Evolutionary conservation across 2,888 invertebrate species (phyloP).

Genomic region (Oligia latruncula): DNA sequence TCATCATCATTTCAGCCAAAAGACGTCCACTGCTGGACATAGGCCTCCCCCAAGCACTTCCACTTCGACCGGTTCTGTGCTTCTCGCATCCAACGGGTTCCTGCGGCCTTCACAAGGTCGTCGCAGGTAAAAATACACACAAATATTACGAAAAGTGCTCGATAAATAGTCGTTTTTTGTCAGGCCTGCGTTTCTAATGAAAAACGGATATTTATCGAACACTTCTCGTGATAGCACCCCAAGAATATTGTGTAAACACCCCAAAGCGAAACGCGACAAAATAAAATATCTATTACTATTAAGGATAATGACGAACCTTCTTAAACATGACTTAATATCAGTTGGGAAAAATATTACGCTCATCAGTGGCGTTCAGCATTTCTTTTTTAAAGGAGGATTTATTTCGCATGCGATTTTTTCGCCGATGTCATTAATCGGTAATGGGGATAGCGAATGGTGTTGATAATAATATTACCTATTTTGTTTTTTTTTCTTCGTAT

Average conservation of each 20-base stretch:
- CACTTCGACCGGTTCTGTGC: too few species aligned
- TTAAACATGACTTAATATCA: constrained; percentile 91
- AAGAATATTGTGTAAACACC: constrained; percentile 85
- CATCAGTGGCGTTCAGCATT: constrained; percentile 81
- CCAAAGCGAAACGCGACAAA: constrained; percentile 87
- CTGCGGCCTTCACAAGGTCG: too few species aligned
- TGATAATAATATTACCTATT: constrained; percentile 70
- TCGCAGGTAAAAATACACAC: background rate
- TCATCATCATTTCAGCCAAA: too few species aligned
- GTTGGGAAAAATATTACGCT: constrained; percentile 88
- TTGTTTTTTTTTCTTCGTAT: constrained; percentile 7
- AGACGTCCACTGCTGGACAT: too few species aligned
- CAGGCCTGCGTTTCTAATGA: background rate
- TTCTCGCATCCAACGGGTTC: too few species aligned
- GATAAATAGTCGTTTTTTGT: background rate
- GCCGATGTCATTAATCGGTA: constrained; percentile 67
- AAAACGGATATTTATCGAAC: constrained; percentile 40
- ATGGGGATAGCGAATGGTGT: constrained; percentile 73
- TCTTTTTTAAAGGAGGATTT: constrained; percentile 69
- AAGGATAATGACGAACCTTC: constrained; percentile 89
- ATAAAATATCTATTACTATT: constrained; percentile 91
- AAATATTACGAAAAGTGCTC: background rate
- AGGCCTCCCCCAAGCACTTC: too few species aligned
- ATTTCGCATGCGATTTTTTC: constrained; percentile 67
- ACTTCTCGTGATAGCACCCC: constrained; percentile 71